phyloP scores from a whole-genome alignment of 2,113 vertebrate species.

The Istiophorus platypterus region DNA sequence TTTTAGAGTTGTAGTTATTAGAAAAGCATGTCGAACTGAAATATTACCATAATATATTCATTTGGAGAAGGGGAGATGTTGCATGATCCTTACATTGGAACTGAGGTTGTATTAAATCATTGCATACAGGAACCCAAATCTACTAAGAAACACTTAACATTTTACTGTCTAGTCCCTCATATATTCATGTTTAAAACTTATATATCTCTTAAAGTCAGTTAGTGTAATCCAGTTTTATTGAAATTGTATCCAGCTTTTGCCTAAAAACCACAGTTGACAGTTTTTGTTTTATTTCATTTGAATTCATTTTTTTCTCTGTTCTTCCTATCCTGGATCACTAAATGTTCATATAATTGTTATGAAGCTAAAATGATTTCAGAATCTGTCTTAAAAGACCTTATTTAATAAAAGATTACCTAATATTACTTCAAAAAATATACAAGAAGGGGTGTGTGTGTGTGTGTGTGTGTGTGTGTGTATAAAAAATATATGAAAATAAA shows the following conservation, averaged over 20 bases:
- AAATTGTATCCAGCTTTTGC: constrained; percentile 1
- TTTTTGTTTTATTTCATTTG: too few species aligned
- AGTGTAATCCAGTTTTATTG: constrained; percentile 34
- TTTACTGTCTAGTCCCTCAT: not conserved
- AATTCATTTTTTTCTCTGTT: constrained; percentile 10
- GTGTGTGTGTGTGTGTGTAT: not conserved
- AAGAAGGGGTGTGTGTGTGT: too few species aligned
- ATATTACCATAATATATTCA: not conserved
- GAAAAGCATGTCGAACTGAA: not conserved
- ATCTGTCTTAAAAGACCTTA: not conserved
- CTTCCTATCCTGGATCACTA: not conserved
- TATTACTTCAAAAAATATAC: not conserved
- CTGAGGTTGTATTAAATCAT: not conserved
- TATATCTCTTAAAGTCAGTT: constrained; percentile 35
- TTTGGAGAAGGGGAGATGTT: not conserved
- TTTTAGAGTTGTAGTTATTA: not conserved
- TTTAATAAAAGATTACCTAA: not conserved
- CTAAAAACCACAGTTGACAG: too few species aligned
- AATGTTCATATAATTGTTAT: not conserved
- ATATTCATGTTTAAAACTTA: not conserved
- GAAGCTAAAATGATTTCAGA: not conserved
- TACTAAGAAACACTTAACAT: not conserved
- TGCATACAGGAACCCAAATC: not conserved
- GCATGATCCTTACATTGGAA: not conserved
- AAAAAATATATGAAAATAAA: too few species aligned